phyloP scores from a whole-genome alignment of 2,888 invertebrate species.

The Apotomis turbidana region DNA sequence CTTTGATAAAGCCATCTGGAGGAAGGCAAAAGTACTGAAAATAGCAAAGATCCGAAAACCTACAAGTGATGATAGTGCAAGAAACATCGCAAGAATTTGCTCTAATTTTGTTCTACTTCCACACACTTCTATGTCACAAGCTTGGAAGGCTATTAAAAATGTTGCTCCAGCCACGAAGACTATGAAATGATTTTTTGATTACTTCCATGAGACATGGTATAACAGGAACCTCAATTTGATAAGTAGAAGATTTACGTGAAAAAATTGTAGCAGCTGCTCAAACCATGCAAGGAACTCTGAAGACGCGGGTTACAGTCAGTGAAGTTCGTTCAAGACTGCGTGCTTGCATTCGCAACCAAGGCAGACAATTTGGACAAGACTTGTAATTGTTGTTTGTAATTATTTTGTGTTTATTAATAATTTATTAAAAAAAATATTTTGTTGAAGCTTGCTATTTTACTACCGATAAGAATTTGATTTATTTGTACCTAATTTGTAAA shows the following conservation, averaged over 20 bases:
- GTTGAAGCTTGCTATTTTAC: too few species aligned
- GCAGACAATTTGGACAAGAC: too few species aligned
- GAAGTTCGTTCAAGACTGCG: too few species aligned
- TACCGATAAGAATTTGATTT: too few species aligned
- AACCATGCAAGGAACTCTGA: too few species aligned
- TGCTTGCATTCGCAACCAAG: too few species aligned
- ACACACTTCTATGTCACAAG: conserved; percentile 16
- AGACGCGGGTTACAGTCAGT: too few species aligned
- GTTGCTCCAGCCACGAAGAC: conserved; percentile 4
- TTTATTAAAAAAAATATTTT: too few species aligned
- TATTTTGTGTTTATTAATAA: too few species aligned
- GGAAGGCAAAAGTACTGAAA: conserved; percentile 8
- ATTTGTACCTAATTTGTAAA: too few species aligned
- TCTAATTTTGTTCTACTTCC: conserved; percentile 16
- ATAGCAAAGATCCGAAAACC: conserved; percentile 12
- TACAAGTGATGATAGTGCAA: conserved; percentile 13
- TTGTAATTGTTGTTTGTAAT: too few species aligned
- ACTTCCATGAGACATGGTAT: conserved; percentile 18
- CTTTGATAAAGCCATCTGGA: conserved; percentile 15
- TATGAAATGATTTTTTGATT: conserved; percentile 21
- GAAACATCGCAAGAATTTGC: conserved; percentile 13
- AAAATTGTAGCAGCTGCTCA: too few species aligned
- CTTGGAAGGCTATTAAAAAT: conserved; percentile 14
- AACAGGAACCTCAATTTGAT: conserved; percentile 19
- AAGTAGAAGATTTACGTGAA: neutral